phyloP scores from a whole-genome alignment of 2,888 invertebrate species.

The Crossocerus cetratus region DNA sequence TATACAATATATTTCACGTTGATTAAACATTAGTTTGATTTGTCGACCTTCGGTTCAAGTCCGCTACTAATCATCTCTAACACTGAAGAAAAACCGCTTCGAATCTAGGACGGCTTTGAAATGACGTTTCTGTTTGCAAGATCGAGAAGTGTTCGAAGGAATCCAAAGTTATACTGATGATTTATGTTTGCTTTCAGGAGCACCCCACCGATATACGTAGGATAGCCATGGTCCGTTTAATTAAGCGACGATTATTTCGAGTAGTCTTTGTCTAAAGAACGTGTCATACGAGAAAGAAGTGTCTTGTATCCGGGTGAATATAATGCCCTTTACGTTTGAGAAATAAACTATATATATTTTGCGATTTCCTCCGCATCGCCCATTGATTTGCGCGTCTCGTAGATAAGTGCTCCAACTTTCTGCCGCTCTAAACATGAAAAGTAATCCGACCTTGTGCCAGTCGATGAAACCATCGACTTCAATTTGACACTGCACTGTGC shows the following conservation, averaged over 20 bases:
- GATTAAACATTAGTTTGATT: slow-evolving; percentile 40
- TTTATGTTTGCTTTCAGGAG: slow-evolving; percentile 50
- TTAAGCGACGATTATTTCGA: slow-evolving; percentile 36
- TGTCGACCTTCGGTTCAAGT: slow-evolving; percentile 37
- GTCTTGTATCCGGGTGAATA: slow-evolving; percentile 49
- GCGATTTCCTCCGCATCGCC: neutral
- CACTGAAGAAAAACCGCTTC: slow-evolving; percentile 37
- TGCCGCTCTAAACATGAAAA: neutral
- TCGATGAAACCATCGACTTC: neutral
- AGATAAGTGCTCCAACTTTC: neutral
- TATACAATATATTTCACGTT: slow-evolving; percentile 43
- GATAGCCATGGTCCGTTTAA: slow-evolving; percentile 42
- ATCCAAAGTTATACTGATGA: slow-evolving; percentile 33
- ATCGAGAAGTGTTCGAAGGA: slow-evolving; percentile 16
- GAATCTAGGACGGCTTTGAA: slow-evolving; percentile 26
- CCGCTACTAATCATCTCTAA: slow-evolving; percentile 30
- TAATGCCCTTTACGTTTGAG: slow-evolving; percentile 16
- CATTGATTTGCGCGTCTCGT: neutral
- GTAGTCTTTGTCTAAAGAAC: slow-evolving; percentile 18
- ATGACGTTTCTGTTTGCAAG: slow-evolving; percentile 25
- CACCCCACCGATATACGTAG: slow-evolving; percentile 35
- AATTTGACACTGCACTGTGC: no score
- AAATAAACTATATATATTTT: slow-evolving; percentile 8
- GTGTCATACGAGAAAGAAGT: slow-evolving; percentile 23
- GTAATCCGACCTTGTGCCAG: neutral